Conservation (phyloP, 2,888 invertebrate species). For the Abrostola triplasia region DNA sequence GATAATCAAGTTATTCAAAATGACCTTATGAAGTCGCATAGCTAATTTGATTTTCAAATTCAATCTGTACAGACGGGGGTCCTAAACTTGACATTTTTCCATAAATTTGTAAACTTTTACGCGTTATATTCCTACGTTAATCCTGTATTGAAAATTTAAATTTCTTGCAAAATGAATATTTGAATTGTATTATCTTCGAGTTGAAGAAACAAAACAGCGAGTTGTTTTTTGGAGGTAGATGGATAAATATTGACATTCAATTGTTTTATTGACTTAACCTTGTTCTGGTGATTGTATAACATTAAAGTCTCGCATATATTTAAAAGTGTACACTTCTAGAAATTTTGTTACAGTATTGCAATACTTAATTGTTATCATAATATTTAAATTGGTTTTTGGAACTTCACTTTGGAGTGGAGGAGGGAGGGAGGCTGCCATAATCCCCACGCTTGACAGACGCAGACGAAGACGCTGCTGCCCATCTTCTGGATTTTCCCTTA, state of each 20-base stretch:
- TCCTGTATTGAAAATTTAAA: conserved; percentile 2
- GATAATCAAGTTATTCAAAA: conserved; percentile 53
- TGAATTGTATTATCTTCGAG: conserved; percentile 1
- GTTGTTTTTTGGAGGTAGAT: background rate
- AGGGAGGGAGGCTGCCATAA: too few relatives aligned
- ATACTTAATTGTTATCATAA: too few relatives aligned
- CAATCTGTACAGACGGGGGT: conserved; percentile 28
- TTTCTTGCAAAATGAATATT: background rate
- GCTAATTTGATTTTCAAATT: conserved; percentile 54
- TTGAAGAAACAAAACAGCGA: background rate
- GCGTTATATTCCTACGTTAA: conserved; percentile 5
- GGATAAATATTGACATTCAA: background rate
- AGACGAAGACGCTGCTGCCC: too few relatives aligned
- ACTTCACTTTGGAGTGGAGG: too few relatives aligned
- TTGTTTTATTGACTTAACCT: background rate
- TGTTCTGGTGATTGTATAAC: too few relatives aligned
- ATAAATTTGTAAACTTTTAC: conserved; percentile 27
- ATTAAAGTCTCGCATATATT: too few relatives aligned
- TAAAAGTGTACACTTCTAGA: too few relatives aligned
- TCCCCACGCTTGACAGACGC: too few relatives aligned
- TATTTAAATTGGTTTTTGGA: too few relatives aligned
- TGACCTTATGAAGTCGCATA: conserved; percentile 50
- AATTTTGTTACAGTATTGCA: too few relatives aligned
- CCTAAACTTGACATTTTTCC: conserved; percentile 13
- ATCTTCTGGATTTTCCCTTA: too few relatives aligned